These are phyloP conservation scores for Leucozona laternaria DNA, from an alignment of 2,888 invertebrate species.

Conservation along the genomic window DNA sequence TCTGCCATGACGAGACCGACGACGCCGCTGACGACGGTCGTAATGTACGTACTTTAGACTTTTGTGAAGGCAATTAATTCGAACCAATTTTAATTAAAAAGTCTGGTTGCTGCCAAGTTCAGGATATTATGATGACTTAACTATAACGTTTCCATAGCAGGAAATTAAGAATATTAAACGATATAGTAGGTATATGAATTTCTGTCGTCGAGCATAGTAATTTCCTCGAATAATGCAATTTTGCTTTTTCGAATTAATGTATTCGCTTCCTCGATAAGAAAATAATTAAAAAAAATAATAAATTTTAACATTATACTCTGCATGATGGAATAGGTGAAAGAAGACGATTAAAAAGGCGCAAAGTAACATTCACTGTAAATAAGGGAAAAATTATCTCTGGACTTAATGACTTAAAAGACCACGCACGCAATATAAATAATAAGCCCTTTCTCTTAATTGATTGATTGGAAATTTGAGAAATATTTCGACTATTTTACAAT, in stretches of 20 bases:
- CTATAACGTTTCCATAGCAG: not conserved
- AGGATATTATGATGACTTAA: slow-evolving; percentile 29
- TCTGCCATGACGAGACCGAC: not conserved
- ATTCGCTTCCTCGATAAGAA: not conserved
- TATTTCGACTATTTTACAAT: too few relatives aligned
- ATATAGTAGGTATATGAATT: not conserved
- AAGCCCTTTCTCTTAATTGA: too few relatives aligned
- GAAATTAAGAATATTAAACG: slow-evolving; percentile 18
- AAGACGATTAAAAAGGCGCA: not conserved
- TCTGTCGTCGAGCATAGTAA: slow-evolving; percentile 13
- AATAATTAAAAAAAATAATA: slow-evolving; percentile 6
- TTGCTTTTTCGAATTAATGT: slow-evolving; percentile 38
- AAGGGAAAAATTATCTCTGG: not conserved
- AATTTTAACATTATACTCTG: not conserved
- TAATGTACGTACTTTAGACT: slow-evolving; percentile 14
- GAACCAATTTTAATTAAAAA: slow-evolving; percentile 70
- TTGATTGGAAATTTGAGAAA: too few relatives aligned
- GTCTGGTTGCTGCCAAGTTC: slow-evolving; percentile 13
- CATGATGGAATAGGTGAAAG: not conserved
- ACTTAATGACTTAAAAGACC: too few relatives aligned
- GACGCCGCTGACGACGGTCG: not conserved
- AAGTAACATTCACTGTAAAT: not conserved
- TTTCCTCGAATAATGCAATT: slow-evolving; percentile 53
- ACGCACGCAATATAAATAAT: too few relatives aligned
- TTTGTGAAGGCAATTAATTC: slow-evolving; percentile 59